phyloP scores from a whole-genome alignment of 1,140 invertebrate species.

The Diploscapter pachys region DNA sequence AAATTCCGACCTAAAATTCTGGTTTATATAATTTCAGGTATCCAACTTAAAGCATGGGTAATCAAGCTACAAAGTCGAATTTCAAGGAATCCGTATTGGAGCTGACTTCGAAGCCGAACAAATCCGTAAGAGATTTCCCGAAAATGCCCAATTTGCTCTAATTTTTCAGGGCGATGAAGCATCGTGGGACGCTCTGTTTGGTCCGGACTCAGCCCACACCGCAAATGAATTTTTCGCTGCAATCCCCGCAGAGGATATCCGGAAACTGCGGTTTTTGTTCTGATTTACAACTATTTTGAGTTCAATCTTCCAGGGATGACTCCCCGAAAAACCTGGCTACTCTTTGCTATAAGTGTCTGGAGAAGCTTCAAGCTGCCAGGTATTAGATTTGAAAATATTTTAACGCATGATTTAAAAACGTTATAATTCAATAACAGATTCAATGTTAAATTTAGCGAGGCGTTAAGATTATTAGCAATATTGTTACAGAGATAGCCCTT shows the following conservation, averaged over 20 bases:
- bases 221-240: slow-evolving; percentile 95
- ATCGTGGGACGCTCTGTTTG: slow-evolving; percentile 99
- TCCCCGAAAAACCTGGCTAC: slow-evolving; percentile 96
- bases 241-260: slow-evolving; percentile 86
- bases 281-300: neutral
- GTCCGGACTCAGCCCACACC: slow-evolving; percentile 78
- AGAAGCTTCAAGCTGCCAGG: slow-evolving; percentile 63
- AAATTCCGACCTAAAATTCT: too few species aligned
- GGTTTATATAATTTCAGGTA: too few species aligned
- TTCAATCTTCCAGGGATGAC: slow-evolving; percentile 68
- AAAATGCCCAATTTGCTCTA: slow-evolving; percentile 61
- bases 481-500: too few species aligned
- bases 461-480: too few species aligned
- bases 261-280: slow-evolving; percentile 69
- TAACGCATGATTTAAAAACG: too few species aligned
- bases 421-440: too few species aligned
- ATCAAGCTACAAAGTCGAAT: slow-evolving; percentile 92
- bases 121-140: slow-evolving; percentile 61
- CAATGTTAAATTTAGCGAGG: too few species aligned
- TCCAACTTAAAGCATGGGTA: slow-evolving; percentile 73
- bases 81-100: slow-evolving; percentile 95
- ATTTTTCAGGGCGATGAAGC: slow-evolving; percentile 73
- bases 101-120: slow-evolving; percentile 86
- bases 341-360: slow-evolving; percentile 96
- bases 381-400: neutral